phyloP scores from a whole-genome alignment of 2,888 invertebrate genomes.

The Anticlea derivata region DNA sequence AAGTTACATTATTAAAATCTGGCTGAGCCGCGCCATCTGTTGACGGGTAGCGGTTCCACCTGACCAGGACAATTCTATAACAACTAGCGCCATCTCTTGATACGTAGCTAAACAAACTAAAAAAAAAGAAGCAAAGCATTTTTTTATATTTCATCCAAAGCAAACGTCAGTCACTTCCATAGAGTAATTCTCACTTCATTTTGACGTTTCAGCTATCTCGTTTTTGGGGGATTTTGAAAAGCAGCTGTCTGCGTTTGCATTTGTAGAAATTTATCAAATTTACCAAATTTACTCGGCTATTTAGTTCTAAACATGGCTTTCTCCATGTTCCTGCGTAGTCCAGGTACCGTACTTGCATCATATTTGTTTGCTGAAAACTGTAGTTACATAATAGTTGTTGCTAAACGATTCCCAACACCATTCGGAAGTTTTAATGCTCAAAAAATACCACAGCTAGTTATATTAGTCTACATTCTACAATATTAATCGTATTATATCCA shows the following conservation, averaged over 20 bases:
- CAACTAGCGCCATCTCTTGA: no score
- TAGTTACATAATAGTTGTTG: constrained; percentile 65
- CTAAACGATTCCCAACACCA: neutral
- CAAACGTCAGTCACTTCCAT: no score
- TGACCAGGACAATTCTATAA: no score
- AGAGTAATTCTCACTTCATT: constrained; percentile 1
- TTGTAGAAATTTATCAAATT: constrained; percentile 7
- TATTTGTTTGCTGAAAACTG: neutral
- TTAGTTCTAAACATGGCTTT: constrained; percentile 59
- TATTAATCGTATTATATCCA: no score
- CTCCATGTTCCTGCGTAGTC: constrained; percentile 68
- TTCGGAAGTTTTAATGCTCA: neutral
- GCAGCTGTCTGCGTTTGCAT: constrained; percentile 1
- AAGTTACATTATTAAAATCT: no score
- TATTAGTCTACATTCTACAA: no score
- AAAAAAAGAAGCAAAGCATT: no score
- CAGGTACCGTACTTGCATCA: constrained; percentile 56
- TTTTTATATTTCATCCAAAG: no score
- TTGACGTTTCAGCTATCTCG: neutral
- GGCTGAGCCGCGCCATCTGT: no score
- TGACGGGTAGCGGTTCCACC: no score
- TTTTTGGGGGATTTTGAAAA: constrained; percentile 6
- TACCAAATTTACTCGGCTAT: neutral
- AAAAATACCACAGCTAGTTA: no score
- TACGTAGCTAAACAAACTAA: no score